Evolutionary conservation across 2,888 invertebrate species (phyloP), one percentile per base, ranked within the genome.

Genomic region (Euspilapteryx auroguttella): DNA sequence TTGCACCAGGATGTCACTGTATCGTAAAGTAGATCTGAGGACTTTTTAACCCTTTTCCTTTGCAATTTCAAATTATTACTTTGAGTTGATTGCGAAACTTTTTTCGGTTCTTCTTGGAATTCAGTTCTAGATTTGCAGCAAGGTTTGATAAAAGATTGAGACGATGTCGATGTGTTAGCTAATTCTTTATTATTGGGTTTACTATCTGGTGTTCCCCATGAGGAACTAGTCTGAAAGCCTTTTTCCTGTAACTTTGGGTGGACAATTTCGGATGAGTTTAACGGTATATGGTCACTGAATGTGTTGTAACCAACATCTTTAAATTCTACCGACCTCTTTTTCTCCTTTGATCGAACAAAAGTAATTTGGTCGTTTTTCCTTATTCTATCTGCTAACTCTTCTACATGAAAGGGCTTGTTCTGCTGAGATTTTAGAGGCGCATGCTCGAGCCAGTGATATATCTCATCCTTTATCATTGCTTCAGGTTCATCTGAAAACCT

Each of bases 361-460:
- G 9, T 24, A 14, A 12, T 20, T 25, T 32, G 30, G 28, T 29
- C 37, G 14, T 24, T 42, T 20, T 41, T 45, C 21, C 43, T 48
- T 11, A 55, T 25, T 34, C 47, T 45, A 25, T 46, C 40, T 12
- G 42, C 30, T 2, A 58, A 35, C 32, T 54, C 38, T 3, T 54
- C 49, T 1, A 47, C 42, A 14, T 54, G 44, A 8, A 46, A 33
- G 8, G 5, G 8, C 5, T 8, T 6, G 28, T 45, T 42, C 32
- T 48, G 39, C 7, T 39, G 36, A 7, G 27, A 25, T 24, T 39
- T 33, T 4, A 55, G 33, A 6, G 34, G 39, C 1, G 35, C 32
- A 24, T 41, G 50, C 24, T 40, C 39, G 12, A 59, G 37, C 32
- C 53, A 55, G 14, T 35, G 35, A n/a, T 42, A 42, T 9, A 54